Evolutionary conservation across 2,888 invertebrate genomes (phyloP).

Genomic region (Drosophila ezoana): DNA sequence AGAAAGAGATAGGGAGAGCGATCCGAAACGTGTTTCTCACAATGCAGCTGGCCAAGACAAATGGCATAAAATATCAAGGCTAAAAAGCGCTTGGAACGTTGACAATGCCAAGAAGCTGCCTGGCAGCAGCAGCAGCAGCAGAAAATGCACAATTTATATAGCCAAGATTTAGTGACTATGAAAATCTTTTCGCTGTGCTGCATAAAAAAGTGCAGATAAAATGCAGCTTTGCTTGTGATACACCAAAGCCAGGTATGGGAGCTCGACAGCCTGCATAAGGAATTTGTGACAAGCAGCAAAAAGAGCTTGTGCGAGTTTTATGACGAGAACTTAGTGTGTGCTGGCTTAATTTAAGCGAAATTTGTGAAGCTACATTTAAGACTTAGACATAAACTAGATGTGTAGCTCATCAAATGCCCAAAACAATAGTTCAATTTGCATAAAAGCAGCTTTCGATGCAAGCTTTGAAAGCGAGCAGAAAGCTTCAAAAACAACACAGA

Average conservation of each 20-base stretch:
- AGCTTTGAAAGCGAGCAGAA: too few relatives aligned
- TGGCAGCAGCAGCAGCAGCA: conserved; percentile 1
- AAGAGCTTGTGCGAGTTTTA: background rate
- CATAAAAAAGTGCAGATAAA: conserved; percentile 16
- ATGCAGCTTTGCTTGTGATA: conserved; percentile 3
- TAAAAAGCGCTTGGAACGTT: conserved; percentile 11
- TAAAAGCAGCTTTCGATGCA: too few relatives aligned
- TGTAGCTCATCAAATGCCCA: too few relatives aligned
- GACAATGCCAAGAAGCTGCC: conserved; percentile 27
- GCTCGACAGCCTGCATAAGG: background rate
- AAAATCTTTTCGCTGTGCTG: background rate
- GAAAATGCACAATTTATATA: conserved; percentile 9
- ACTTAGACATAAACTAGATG: too few relatives aligned
- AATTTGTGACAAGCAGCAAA: background rate
- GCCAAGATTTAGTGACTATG: conserved; percentile 20
- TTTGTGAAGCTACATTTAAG: too few relatives aligned
- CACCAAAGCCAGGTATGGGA: background rate
- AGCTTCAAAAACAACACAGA: too few relatives aligned
- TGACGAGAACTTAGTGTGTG: background rate
- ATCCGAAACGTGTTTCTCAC: conserved; percentile 32
- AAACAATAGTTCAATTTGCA: too few relatives aligned
- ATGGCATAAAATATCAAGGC: conserved; percentile 43
- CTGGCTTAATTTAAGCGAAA: background rate
- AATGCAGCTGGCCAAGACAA: conserved; percentile 41
- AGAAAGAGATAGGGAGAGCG: background rate